A percentile compares a stretch with the other conserved stretches of the same genome.
Conservation (phyloP, 2,797 vertebrate species). For the Meda fulgida region DNA sequence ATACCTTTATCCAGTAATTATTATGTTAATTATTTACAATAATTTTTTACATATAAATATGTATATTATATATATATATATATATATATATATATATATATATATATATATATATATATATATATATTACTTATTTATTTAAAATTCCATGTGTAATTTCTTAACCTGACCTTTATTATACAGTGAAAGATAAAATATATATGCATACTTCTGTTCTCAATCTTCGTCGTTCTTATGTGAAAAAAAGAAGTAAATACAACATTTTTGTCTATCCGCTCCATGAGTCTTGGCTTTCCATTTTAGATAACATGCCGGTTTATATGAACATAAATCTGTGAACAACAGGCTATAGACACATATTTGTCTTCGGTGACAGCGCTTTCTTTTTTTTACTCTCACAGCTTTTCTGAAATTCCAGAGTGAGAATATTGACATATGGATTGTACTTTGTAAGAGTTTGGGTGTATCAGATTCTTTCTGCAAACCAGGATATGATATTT, state of each 20-base stretch:
- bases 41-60: no score
- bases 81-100: no score
- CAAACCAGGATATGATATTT: conserved; percentile 30
- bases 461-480: conserved; percentile 11
- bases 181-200: neutral
- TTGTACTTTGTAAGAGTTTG: conserved; percentile 26
- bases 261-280: no score
- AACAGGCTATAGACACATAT: conserved; percentile 6
- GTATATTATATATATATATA: no score
- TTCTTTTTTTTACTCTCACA: neutral
- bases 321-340: conserved; percentile 2
- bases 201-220: neutral
- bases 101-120: no score
- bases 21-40: no score
- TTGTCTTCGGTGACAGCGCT: conserved; percentile 1
- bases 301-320: neutral
- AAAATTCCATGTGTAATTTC: neutral
- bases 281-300: neutral
- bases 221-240: neutral
- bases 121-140: neutral
- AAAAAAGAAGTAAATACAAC: neutral
- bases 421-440: conserved; percentile 21
- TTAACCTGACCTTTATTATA: neutral
- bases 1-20: no score
- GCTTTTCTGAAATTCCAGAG: neutral